Conservation (phyloP, 2,113 vertebrate species). For the Triplophysa siluroides region DNA sequence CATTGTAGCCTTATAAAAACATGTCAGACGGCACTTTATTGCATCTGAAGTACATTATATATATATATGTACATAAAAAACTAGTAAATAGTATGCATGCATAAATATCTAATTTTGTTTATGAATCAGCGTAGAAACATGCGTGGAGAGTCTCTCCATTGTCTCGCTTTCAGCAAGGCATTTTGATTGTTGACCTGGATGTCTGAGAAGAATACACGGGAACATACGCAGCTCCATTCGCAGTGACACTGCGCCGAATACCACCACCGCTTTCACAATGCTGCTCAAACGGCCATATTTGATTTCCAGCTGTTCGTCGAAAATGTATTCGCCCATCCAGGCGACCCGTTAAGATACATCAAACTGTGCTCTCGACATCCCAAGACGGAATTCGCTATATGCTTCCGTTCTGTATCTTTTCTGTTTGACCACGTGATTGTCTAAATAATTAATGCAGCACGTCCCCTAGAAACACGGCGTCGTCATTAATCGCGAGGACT, state of each 20-base stretch:
- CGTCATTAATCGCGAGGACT: conserved; percentile 99
- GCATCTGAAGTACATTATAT: too few relatives aligned
- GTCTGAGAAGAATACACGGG: conserved; percentile 76
- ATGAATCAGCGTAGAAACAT: not conserved
- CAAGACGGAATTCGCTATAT: conserved; percentile 87
- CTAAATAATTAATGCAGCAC: conserved; percentile 99
- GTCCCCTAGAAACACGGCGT: conserved; percentile 99
- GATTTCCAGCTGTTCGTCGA: conserved; percentile 77
- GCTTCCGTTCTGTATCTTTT: conserved; percentile 76
- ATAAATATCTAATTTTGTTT: not conserved
- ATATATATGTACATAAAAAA: too few relatives aligned
- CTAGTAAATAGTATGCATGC: not conserved
- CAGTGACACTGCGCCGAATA: conserved; percentile 78
- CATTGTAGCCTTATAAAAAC: too few relatives aligned
- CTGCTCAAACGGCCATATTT: conserved; percentile 81
- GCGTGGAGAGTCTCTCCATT: conserved; percentile 47
- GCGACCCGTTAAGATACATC: conserved; percentile 75
- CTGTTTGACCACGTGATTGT: conserved; percentile 98
- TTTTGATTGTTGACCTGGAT: conserved; percentile 75
- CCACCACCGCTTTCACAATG: conserved; percentile 59
- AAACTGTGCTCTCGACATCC: conserved; percentile 77
- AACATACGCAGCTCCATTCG: conserved; percentile 77
- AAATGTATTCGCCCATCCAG: conserved; percentile 70
- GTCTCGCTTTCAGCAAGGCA: conserved; percentile 60
- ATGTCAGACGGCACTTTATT: too few relatives aligned